These are phyloP conservation scores for Megaceryle torquata DNA, from an alignment of 2,113 vertebrate species.

Conservation along the genomic window DNA sequence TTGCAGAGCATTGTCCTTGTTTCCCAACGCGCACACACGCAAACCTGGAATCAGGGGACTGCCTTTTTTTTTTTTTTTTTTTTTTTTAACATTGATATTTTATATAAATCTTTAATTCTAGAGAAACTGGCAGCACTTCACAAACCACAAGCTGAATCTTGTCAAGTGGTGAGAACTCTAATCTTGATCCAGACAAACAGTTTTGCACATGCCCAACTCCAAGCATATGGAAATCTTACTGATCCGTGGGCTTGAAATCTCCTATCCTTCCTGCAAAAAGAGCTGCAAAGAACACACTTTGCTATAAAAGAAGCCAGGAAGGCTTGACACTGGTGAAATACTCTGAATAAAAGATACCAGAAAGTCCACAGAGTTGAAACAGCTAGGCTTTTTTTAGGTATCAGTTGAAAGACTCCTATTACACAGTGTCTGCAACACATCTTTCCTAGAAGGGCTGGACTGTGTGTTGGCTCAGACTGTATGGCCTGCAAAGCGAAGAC, in stretches of 20 bases:
- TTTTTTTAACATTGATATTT: not conserved
- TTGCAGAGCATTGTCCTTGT: not conserved
- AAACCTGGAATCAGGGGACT: not conserved
- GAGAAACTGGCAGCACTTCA: slow-evolving; percentile 4
- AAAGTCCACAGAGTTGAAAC: not conserved
- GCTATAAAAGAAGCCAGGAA: not conserved
- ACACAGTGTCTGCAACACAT: not conserved
- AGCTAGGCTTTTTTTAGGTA: not conserved
- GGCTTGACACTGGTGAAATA: not conserved
- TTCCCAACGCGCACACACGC: not conserved
- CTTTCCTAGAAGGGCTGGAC: not conserved
- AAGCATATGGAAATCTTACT: not conserved
- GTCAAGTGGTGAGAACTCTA: slow-evolving; percentile 1
- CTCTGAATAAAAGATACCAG: not conserved
- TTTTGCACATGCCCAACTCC: not conserved
- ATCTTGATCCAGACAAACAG: slow-evolving; percentile 26
- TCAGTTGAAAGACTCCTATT: not conserved
- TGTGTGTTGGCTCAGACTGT: not conserved
- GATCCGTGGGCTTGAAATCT: not conserved
- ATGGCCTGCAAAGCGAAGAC: not conserved
- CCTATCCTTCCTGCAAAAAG: not conserved
- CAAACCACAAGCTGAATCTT: slow-evolving; percentile 23
- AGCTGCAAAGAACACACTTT: not conserved
- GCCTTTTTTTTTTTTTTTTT: not conserved
- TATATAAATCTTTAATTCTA: not conserved